A percentile compares a stretch with the other conserved stretches of the same genome.
Conservation (phyloP, 2,113 vertebrate genomes). For the Rhombomys opimus region DNA sequence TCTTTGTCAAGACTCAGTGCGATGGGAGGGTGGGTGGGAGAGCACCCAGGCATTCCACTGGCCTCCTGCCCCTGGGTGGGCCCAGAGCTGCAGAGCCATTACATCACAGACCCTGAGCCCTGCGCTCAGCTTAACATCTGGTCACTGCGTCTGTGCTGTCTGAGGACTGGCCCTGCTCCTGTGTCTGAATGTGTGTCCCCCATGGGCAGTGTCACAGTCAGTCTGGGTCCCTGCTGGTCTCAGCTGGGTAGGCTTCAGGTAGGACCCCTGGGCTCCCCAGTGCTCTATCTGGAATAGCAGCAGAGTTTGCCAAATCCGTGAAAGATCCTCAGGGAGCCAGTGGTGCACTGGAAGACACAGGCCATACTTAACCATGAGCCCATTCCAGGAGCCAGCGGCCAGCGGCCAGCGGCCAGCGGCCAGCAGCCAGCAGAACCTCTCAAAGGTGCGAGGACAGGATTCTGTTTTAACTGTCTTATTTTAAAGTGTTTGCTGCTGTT, state of each 20-base stretch:
- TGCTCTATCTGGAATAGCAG: not conserved
- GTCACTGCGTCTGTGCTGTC: not conserved
- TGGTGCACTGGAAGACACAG: not conserved
- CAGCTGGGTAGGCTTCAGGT: not conserved
- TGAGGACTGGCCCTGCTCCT: slow-evolving; percentile 61
- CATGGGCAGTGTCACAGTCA: slow-evolving; percentile 27
- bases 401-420: not conserved
- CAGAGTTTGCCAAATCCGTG: not conserved
- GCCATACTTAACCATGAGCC: not conserved
- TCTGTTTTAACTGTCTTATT: not conserved
- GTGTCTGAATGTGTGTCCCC: slow-evolving; percentile 55
- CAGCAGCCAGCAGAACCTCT: not conserved
- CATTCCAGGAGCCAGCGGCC: not conserved
- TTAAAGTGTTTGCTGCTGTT: not conserved
- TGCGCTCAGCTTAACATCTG: slow-evolving; percentile 18
- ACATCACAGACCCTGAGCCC: not conserved
- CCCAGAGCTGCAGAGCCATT: not conserved
- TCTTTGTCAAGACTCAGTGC: not conserved
- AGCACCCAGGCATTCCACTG: no score
- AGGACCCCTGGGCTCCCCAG: not conserved
- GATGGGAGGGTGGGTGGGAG: not conserved
- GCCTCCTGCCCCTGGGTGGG: not conserved
- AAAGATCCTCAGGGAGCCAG: not conserved
- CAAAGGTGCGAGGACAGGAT: not conserved
- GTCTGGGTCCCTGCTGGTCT: not conserved